These are phyloP conservation scores for Trissonchulus latispiculum DNA, from an alignment of 2,888 invertebrate genomes.

Conservation along the genomic window DNA sequence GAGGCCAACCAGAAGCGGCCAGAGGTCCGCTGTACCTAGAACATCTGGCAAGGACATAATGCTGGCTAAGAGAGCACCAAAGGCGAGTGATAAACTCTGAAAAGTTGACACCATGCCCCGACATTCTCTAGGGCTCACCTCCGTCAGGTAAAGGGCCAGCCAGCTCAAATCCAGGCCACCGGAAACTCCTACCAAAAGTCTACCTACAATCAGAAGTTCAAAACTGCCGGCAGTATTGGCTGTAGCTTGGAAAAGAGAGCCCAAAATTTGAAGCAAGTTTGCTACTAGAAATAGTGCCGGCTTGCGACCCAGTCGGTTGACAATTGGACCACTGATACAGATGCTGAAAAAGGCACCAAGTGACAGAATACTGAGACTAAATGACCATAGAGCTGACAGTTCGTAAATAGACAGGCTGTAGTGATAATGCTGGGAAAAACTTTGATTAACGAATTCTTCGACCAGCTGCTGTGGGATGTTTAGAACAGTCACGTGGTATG, in stretches of 20 bases:
- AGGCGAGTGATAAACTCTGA: conserved; percentile 8
- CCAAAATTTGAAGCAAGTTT: background rate
- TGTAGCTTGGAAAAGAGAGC: background rate
- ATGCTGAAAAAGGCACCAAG: too few species aligned
- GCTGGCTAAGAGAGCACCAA: conserved; percentile 5
- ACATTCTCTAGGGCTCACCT: background rate
- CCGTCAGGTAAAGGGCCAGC: conserved; percentile 13
- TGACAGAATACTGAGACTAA: background rate
- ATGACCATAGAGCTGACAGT: background rate
- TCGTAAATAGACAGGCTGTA: background rate
- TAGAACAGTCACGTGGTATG: background rate
- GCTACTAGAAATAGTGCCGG: background rate
- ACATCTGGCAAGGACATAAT: background rate
- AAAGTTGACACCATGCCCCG: background rate
- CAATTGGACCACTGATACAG: too few species aligned
- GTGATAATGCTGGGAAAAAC: background rate
- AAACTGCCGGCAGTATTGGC: background rate
- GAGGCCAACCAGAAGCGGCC: background rate
- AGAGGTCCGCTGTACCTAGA: background rate
- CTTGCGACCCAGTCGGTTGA: background rate
- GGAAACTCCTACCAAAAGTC: background rate
- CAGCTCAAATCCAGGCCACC: background rate
- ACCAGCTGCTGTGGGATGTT: background rate
- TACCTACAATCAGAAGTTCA: background rate
- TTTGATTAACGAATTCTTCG: background rate